A percentile compares a stretch with the other conserved stretches of the same genome.
phyloP scores from a whole-genome alignment of 2,888 invertebrate genomes.

The Synanthedon tipuliformis region DNA sequence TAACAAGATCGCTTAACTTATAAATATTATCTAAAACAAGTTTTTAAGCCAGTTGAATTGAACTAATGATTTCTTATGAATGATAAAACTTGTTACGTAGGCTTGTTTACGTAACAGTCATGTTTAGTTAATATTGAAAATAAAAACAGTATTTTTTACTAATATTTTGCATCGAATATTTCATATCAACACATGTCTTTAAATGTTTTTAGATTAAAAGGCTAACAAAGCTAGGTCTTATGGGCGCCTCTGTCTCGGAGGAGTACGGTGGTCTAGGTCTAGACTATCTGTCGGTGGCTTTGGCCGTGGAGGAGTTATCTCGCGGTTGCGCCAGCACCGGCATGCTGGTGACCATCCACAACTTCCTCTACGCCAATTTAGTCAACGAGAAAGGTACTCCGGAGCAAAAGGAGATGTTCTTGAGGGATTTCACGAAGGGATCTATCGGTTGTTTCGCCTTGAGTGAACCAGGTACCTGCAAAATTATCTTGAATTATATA shows the following conservation, averaged over 20 bases:
- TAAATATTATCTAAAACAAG: too few species aligned
- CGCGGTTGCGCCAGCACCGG: slow-evolving; percentile 83
- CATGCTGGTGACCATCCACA: slow-evolving; percentile 81
- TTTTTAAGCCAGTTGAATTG: too few species aligned
- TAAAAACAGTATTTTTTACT: background rate
- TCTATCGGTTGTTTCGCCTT: slow-evolving; percentile 83
- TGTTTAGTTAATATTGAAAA: too few species aligned
- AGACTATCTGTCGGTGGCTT: slow-evolving; percentile 76
- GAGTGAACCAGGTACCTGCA: slow-evolving; percentile 77
- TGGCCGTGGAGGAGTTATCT: slow-evolving; percentile 83
- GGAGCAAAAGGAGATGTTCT: slow-evolving; percentile 75
- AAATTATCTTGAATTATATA: background rate
- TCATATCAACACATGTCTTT: background rate
- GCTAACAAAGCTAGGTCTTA: slow-evolving; percentile 77
- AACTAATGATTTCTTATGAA: too few species aligned
- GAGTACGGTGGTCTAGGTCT: slow-evolving; percentile 77
- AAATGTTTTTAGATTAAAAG: slow-evolving; percentile 68
- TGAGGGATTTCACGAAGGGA: slow-evolving; percentile 72
- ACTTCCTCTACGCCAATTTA: slow-evolving; percentile 80
- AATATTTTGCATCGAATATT: slow-evolving; percentile 1
- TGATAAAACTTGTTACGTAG: too few species aligned
- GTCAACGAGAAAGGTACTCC: slow-evolving; percentile 74
- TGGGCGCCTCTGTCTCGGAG: slow-evolving; percentile 75
- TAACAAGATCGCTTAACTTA: too few species aligned
- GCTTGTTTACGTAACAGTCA: too few species aligned